Evolutionary conservation across 2,113 vertebrate genomes (phyloP).

Genomic region (Synchiropus splendidus): DNA sequence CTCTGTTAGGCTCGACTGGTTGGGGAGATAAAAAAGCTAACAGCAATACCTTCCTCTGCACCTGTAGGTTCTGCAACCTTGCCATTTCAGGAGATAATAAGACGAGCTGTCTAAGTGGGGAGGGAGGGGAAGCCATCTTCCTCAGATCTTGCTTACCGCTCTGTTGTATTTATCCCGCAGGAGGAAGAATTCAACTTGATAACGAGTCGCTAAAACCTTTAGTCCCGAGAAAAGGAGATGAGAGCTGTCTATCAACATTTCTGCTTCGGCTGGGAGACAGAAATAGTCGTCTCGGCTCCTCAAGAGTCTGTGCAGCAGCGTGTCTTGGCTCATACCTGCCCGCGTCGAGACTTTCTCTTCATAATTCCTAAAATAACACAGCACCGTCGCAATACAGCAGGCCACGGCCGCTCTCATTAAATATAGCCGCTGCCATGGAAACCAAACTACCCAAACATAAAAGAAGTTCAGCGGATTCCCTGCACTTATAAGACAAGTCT

Average conservation of each 20-base stretch:
- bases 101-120: conserved; percentile 36
- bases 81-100: conserved; percentile 53
- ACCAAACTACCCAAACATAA: conserved; percentile 4
- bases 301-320: conserved; percentile 16
- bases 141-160: conserved; percentile 31
- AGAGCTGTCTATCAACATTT: conserved; percentile 39
- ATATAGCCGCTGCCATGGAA: conserved; percentile 41
- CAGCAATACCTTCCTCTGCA: conserved; percentile 47
- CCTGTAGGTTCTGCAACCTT: conserved; percentile 57
- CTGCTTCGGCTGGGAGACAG: conserved; percentile 12
- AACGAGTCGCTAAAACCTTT: conserved; percentile 39
- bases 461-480: too few relatives aligned
- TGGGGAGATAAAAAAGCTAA: too few relatives aligned
- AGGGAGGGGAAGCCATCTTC: conserved; percentile 15
- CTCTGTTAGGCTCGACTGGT: too few relatives aligned
- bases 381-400: conserved; percentile 30
- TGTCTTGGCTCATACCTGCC: too few relatives aligned
- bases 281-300: conserved; percentile 4
- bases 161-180: conserved; percentile 36
- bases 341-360: conserved; percentile 19
- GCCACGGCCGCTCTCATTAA: conserved; percentile 25
- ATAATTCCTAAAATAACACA: conserved; percentile 28
- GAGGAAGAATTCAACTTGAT: conserved; percentile 44
- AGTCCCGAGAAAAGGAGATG: conserved; percentile 30
- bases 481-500: too few relatives aligned